These are phyloP conservation scores for Brevimyrus niger DNA, from an alignment of 2,113 vertebrate genomes.

Conservation along the genomic window DNA sequence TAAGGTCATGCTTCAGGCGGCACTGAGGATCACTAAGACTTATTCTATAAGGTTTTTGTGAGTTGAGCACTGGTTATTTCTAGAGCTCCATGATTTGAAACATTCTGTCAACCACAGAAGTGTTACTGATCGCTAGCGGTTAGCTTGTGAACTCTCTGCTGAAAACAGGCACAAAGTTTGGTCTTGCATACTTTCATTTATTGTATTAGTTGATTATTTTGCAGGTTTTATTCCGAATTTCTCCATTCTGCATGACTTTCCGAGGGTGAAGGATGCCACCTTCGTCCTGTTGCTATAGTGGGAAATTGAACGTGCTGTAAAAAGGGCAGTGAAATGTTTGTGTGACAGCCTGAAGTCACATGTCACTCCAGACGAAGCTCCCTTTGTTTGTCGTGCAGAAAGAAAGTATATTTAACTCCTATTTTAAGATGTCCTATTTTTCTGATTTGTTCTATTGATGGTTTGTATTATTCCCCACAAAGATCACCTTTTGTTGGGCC, in stretches of 20 bases:
- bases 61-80: background rate
- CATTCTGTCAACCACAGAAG: background rate
- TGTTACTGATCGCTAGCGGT: background rate
- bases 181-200: background rate
- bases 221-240: background rate
- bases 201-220: background rate
- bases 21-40: background rate
- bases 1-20: background rate
- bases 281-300: background rate
- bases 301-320: background rate
- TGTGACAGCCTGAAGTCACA: background rate
- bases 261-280: background rate
- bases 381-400: background rate
- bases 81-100: background rate
- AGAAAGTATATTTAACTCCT: background rate
- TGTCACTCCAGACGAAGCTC: background rate
- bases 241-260: background rate
- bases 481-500: background rate
- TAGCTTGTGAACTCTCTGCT: background rate
- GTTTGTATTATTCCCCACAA: conserved; percentile 4
- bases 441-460: background rate
- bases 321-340: background rate
- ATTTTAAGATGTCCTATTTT: conserved; percentile 13
- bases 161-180: background rate
- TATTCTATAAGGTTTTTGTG: background rate